Evolutionary conservation across 2,797 vertebrate genomes (phyloP).

Genomic region (Falco naumanni): DNA sequence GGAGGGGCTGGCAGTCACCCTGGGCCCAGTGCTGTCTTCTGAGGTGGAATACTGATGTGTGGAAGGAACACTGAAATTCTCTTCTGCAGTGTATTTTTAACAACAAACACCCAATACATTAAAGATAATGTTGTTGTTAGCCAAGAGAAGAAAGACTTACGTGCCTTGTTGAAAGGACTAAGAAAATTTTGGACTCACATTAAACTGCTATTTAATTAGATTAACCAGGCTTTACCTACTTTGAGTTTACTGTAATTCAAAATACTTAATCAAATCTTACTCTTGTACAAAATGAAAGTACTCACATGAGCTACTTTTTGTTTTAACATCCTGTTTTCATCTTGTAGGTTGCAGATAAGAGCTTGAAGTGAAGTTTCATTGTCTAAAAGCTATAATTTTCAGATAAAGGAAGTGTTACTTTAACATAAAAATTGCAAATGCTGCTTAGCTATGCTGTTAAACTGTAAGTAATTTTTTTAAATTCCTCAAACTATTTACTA

Average conservation of each 20-base stretch:
- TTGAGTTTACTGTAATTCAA: background rate
- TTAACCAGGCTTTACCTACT: background rate
- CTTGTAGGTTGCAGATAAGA: constrained; percentile 79
- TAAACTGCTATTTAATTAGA: background rate
- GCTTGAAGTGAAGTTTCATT: constrained; percentile 64
- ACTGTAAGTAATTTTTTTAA: background rate
- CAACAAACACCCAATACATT: background rate
- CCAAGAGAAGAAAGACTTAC: background rate
- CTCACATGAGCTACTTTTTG: constrained; percentile 90
- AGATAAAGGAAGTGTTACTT: constrained; percentile 39
- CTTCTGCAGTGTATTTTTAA: background rate
- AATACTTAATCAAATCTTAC: background rate
- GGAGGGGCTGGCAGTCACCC: background rate
- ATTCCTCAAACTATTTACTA: background rate
- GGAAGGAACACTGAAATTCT: background rate
- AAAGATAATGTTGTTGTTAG: background rate
- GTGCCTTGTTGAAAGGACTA: background rate
- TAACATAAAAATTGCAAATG: background rate
- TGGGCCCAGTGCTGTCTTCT: background rate
- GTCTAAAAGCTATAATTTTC: constrained; percentile 66
- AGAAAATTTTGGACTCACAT: background rate
- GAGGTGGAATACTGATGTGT: background rate
- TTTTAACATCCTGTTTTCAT: constrained; percentile 89
- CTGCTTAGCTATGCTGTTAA: background rate
- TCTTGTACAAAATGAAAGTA: constrained; percentile 12